A percentile compares a stretch with the other conserved stretches of the same genome.
These are phyloP conservation scores for Phrynocephalus versicolor DNA, from an alignment of 2,113 vertebrate species.

Conservation along the genomic window DNA sequence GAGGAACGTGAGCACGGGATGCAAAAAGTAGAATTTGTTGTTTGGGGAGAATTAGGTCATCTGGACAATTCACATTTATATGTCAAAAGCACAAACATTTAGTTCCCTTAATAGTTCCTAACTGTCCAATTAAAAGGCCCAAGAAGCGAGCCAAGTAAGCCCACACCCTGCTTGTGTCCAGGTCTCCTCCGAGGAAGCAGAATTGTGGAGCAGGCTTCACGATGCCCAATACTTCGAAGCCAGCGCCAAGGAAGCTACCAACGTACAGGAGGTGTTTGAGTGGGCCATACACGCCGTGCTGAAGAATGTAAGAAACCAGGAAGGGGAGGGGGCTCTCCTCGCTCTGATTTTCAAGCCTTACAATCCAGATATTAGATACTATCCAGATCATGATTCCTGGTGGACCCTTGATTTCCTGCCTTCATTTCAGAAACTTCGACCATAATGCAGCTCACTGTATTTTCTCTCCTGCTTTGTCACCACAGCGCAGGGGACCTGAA, in stretches of 20 bases:
- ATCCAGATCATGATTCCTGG: not conserved
- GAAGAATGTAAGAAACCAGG: constrained; percentile 16
- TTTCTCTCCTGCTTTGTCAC: not conserved
- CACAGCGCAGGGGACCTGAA: constrained; percentile 17
- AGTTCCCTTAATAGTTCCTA: not conserved
- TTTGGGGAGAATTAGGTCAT: not conserved
- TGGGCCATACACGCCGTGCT: constrained; percentile 19
- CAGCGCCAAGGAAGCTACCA: constrained; percentile 23
- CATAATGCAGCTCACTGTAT: not conserved
- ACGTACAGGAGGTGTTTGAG: constrained; percentile 14
- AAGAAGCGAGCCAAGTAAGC: too few species aligned
- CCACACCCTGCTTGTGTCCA: not conserved
- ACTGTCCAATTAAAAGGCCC: not conserved
- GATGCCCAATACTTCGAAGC: constrained; percentile 15
- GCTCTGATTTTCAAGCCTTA: not conserved
- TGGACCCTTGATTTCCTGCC: too few species aligned
- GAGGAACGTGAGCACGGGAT: too few species aligned
- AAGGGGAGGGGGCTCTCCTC: too few species aligned
- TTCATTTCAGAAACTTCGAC: too few species aligned
- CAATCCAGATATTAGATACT: not conserved
- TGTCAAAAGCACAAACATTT: not conserved
- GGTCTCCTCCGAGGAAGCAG: constrained; percentile 18
- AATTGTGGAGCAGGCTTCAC: constrained; percentile 31
- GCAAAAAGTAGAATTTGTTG: not conserved
- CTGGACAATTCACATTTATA: not conserved